phyloP scores from a whole-genome alignment of 2,888 invertebrate species.

The Hirtodrosophila alboralis region DNA sequence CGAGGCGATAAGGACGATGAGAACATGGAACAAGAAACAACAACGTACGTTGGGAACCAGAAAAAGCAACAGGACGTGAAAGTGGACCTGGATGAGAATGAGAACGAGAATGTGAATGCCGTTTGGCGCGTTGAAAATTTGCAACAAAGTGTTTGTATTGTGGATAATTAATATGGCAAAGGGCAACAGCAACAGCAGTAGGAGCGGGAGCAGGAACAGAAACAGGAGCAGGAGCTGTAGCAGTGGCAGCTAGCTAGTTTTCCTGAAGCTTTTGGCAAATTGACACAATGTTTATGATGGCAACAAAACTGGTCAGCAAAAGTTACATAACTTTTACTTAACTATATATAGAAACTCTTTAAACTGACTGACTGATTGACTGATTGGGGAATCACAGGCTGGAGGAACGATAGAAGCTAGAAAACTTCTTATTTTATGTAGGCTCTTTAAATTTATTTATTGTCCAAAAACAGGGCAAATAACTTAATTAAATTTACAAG shows the following conservation, averaged over 20 bases:
- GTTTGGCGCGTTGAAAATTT: slow-evolving; percentile 32
- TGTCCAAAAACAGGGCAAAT: too few relatives aligned
- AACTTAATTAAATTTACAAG: too few relatives aligned
- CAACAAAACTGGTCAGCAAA: slow-evolving; percentile 29
- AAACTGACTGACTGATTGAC: too few relatives aligned
- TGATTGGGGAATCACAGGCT: too few relatives aligned
- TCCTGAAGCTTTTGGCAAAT: slow-evolving; percentile 34
- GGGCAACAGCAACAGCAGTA: neutral
- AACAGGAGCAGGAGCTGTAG: too few relatives aligned
- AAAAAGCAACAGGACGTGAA: slow-evolving; percentile 2
- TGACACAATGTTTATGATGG: slow-evolving; percentile 44
- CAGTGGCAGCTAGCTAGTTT: too few relatives aligned
- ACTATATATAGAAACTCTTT: too few relatives aligned
- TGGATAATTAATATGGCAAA: slow-evolving; percentile 69
- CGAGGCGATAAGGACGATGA: slow-evolving; percentile 13
- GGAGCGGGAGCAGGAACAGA: neutral
- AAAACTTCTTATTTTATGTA: too few relatives aligned
- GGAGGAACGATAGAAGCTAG: too few relatives aligned
- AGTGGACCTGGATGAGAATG: slow-evolving; percentile 5
- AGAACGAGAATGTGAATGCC: slow-evolving; percentile 7
- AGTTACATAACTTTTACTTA: slow-evolving; percentile 22
- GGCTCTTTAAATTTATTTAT: too few relatives aligned
- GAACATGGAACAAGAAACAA: neutral
- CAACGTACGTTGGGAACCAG: slow-evolving; percentile 1
- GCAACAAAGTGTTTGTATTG: slow-evolving; percentile 72